Base-by-base conservation (phyloP, 2,888 invertebrate genomes). In the Aricia artaxerxes region DNA sequence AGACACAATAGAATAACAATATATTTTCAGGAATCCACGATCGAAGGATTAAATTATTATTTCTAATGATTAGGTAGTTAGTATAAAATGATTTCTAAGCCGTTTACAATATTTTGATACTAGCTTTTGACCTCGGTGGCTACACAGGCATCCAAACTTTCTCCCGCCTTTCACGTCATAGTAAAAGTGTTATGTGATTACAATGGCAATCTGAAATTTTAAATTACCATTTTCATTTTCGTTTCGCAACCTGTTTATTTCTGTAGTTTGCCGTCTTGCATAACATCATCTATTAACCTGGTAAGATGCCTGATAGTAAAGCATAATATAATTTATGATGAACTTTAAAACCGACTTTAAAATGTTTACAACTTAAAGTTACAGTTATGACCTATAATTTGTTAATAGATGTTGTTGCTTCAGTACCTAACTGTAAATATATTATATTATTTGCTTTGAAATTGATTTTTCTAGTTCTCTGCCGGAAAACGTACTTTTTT, bases 111-210 rank as follows among this genome's bases (percentile, higher is more conserved):
- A 57, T 69, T 69, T 69, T 69, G 77, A 38, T 24, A 49, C 76
- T 73, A 80, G 75, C 76, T 77, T 72, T 78, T 83, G 83, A 84
- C 84, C 84, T 84, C 69, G 31, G 64, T 84, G 82, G 79, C 49
- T 40, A 24, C 5, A 75, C 76, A 82, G 64, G 81, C 80, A 77
- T 80, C 80, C 80, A 81, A 81, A 84, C 84, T 85, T 85, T 85
- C 84, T 82, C 83, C 81, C 72, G 81, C 80, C 83, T 84, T 82
- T 83, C 83, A 82, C 84, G 83, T 83, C 82, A 83, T 80, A 82
- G 84, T 84, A 84, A 84, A 84, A 84, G 84, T 84, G 82, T 81
- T 82, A 77, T 79, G 78, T 79, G 81, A 81, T 81, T 82, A 82
- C 82, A 82, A 82, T 82, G 81, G 77, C 79, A 49, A 75, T 75